Conservation (phyloP, 2,888 invertebrate species). For the Plagodis dolabraria region DNA sequence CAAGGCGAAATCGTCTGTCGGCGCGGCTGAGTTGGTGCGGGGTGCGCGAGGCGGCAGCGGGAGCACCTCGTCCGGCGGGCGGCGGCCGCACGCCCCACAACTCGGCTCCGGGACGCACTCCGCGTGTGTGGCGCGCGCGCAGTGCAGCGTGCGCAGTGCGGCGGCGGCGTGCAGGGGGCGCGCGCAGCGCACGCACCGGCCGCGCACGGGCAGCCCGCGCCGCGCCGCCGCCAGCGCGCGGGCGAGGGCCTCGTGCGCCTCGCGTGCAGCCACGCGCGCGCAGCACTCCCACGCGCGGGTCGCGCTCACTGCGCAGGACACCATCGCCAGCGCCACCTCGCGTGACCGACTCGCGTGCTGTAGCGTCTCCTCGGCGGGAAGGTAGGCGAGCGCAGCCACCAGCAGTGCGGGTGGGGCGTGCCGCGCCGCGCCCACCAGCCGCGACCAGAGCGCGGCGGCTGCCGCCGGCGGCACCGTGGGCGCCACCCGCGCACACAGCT, state of each 20-base stretch:
- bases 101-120: slow-evolving; percentile 54
- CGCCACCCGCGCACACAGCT: slow-evolving; percentile 61
- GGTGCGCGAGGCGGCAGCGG: slow-evolving; percentile 44
- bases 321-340: slow-evolving; percentile 51
- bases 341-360: slow-evolving; percentile 51
- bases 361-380: slow-evolving; percentile 61
- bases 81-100: slow-evolving; percentile 63
- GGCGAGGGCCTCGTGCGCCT: slow-evolving; percentile 61
- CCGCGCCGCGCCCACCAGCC: slow-evolving; percentile 50
- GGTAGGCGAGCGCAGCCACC: slow-evolving; percentile 63
- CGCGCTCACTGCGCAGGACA: slow-evolving; percentile 49
- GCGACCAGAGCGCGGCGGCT: slow-evolving; percentile 61
- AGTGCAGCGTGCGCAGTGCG: slow-evolving; percentile 62
- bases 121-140: slow-evolving; percentile 67
- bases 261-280: slow-evolving; percentile 51
- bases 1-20: slow-evolving; percentile 53
- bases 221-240: slow-evolving; percentile 60
- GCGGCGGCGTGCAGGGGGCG: slow-evolving; percentile 47
- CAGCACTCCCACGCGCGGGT: slow-evolving; percentile 52
- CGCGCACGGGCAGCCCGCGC: slow-evolving; percentile 63
- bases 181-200: slow-evolving; percentile 61
- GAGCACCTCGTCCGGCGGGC: slow-evolving; percentile 41
- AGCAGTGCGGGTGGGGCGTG: slow-evolving; percentile 57
- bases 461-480: slow-evolving; percentile 55
- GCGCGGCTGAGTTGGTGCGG: slow-evolving; percentile 36